Percentiles rank a stretch among this genome's conserved stretches.
Evolutionary conservation across 2,888 invertebrate genomes (phyloP).

Genomic region (Syritta pipiens): DNA sequence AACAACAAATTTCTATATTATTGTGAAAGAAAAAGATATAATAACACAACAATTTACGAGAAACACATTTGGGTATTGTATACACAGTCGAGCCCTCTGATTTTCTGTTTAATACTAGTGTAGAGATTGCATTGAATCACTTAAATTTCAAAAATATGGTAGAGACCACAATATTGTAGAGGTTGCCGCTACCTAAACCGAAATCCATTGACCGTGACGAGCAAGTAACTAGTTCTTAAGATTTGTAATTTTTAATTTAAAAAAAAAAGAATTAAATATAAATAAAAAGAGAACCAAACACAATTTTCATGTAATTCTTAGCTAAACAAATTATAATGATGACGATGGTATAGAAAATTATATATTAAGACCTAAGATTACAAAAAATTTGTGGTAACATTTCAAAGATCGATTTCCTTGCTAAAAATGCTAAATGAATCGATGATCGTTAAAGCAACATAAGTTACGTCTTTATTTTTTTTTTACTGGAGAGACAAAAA

Average conservation of each 20-base stretch:
- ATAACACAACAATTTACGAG: constrained; percentile 7
- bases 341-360: too few species aligned
- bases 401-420: too few species aligned
- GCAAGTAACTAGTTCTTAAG: constrained; percentile 50
- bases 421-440: too few species aligned
- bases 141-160: constrained; percentile 48
- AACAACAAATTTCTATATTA: neutral
- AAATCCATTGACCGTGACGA: constrained; percentile 26
- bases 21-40: constrained; percentile 11
- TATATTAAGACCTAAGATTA: too few species aligned
- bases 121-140: constrained; percentile 54
- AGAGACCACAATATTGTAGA: neutral
- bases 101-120: constrained; percentile 41
- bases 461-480: too few species aligned
- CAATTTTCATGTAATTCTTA: neutral
- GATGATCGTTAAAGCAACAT: too few species aligned
- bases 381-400: too few species aligned
- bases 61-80: constrained; percentile 23
- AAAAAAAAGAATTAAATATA: constrained; percentile 16
- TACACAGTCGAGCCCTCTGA: constrained; percentile 20
- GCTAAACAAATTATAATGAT: too few species aligned
- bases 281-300: constrained; percentile 3
- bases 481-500: too few species aligned
- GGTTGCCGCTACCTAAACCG: constrained; percentile 10
- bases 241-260: constrained; percentile 60